These are phyloP conservation scores for Nasalis larvatus DNA, from an alignment of 2,113 vertebrate species.

Conservation along the genomic window DNA sequence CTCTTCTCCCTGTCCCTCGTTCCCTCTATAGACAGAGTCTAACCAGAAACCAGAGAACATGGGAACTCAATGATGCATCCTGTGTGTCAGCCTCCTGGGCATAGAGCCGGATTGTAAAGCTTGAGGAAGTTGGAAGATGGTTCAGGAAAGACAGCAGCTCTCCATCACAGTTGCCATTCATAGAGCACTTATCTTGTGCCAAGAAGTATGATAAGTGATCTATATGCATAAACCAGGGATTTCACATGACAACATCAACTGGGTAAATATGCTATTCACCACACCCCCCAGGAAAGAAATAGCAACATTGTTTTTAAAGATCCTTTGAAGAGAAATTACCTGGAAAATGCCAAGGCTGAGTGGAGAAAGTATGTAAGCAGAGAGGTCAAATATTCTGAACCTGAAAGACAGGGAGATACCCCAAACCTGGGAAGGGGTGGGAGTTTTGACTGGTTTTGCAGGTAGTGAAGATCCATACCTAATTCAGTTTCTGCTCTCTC, in stretches of 20 bases:
- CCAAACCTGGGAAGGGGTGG: not conserved
- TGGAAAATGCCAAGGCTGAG: not conserved
- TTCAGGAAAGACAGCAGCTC: not conserved
- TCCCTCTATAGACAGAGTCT: not conserved
- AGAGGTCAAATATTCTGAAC: not conserved
- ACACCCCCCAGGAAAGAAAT: not conserved
- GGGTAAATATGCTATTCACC: not conserved
- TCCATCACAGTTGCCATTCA: not conserved
- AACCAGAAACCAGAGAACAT: not conserved
- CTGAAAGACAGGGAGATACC: accelerated
- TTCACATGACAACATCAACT: not conserved
- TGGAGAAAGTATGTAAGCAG: not conserved
- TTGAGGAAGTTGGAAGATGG: not conserved
- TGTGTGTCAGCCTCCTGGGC: not conserved
- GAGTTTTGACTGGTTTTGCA: not conserved
- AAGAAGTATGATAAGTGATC: not conserved
- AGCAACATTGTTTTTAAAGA: not conserved
- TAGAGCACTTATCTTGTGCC: not conserved
- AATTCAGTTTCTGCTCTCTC: not conserved
- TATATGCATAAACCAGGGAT: not conserved
- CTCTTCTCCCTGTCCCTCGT: accelerated
- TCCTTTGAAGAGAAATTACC: not conserved
- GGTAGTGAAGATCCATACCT: not conserved
- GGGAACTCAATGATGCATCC: no score
- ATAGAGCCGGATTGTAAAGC: not conserved